Evolutionary conservation across 2,113 vertebrate genomes (phyloP).

Genomic region (Clupea harengus): DNA sequence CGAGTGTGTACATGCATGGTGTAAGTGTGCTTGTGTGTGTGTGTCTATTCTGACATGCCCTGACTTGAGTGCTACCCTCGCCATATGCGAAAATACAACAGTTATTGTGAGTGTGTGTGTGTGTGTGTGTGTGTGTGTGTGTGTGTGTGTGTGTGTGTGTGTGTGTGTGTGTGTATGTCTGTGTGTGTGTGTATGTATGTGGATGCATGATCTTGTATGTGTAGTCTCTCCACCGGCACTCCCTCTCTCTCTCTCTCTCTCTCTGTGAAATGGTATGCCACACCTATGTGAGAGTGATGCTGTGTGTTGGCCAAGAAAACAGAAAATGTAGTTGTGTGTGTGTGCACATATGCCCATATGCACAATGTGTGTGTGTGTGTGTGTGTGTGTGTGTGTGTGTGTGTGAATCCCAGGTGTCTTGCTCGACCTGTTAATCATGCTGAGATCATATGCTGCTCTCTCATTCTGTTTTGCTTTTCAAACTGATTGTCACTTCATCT

Average conservation of each 20-base stretch:
- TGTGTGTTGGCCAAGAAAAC: too few relatives aligned
- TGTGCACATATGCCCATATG: too few relatives aligned
- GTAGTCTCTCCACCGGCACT: too few relatives aligned
- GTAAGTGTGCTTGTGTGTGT: neutral
- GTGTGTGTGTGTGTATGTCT: neutral
- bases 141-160: neutral
- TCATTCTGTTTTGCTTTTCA: conserved; percentile 22
- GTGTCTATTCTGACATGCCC: neutral
- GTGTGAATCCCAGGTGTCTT: conserved; percentile 37
- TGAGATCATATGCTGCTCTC: conserved; percentile 22
- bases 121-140: conserved; percentile 8
- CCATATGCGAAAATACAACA: neutral
- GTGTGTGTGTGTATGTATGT: conserved; percentile 1
- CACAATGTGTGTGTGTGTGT: neutral
- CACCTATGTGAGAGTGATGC: too few relatives aligned
- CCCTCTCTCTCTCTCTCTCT: too few relatives aligned
- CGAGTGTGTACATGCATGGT: neutral
- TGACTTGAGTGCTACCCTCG: neutral
- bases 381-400: neutral
- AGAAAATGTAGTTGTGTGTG: too few relatives aligned
- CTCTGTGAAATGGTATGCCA: too few relatives aligned
- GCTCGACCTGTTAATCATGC: conserved; percentile 23
- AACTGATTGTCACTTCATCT: neutral
- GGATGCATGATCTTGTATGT: neutral
- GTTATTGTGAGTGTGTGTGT: neutral